Base-by-base conservation (phyloP, 2,888 invertebrate genomes). In the Lampropteryx suffumata region DNA sequence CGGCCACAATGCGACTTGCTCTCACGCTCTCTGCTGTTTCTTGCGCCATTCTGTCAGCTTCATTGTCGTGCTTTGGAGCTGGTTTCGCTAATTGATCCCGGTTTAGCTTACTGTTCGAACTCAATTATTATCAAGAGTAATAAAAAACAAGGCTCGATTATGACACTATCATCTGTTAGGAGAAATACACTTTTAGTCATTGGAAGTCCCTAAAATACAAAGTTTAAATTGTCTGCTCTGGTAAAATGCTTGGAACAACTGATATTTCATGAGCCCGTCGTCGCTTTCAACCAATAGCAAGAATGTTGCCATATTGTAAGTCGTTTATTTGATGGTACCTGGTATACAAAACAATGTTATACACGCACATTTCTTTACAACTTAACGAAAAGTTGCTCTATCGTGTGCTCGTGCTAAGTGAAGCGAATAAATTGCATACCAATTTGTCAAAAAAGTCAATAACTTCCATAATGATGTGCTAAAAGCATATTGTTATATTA, bases 11-110 rank as follows among this genome's bases (percentile, higher is more conserved):
- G 66, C 67, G 43, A 49, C 51, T 50, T 61, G 62, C 69, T 88
- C 87, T 71, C 88, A 86, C 88, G 86, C 82, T 82, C 80, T 78
- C 79, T 48, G 76, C 75, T 72, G 79, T 76, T 76, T 77, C 84
- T 88, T 88, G 81, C 87, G 77, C 85, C 82, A 87, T 76, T 79
- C 57, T 69, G 69, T 67, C 68, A 67, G 66, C 67, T 61, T 57
- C 69, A 57, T 57, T 64, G 66, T 71, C 70, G 64, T 46, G 53
- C 54, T 65, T 62, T 65, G 59, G 41, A 67, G 59, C 65, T 59
- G 61, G 63, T 69, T 62, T 61, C 65, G 62, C 21, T 67, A 69
- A 69, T 65, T 71, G 65, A 61, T 59, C 64, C 57, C 55, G 59
- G 60, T 63, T 63, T 59, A 56, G 45, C 57, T 63, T 59, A 65